phyloP scores from a whole-genome alignment of 2,113 vertebrate species.

The Cavia aperea region DNA sequence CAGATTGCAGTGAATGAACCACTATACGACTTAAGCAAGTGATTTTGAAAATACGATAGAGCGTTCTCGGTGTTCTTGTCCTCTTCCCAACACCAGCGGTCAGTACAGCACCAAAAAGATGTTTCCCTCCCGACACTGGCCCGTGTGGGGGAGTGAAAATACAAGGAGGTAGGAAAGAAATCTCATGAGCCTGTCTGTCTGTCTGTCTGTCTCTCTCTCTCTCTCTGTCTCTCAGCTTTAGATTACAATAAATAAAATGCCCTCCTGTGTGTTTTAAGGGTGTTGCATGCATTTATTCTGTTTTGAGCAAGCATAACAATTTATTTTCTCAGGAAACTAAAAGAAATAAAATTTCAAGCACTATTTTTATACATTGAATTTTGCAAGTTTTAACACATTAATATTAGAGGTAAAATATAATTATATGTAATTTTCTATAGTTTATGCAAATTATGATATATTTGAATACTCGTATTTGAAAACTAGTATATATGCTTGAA shows the following conservation, averaged over 20 bases:
- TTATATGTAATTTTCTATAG: neutral
- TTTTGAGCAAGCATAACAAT: constrained; percentile 5
- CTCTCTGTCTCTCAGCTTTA: neutral
- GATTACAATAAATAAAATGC: neutral
- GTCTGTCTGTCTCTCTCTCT: neutral
- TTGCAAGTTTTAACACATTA: neutral
- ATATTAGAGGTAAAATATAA: neutral
- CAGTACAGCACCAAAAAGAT: neutral
- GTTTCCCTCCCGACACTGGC: neutral
- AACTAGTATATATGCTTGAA: constrained; percentile 12
- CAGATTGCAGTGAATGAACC: neutral
- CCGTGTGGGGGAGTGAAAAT: neutral
- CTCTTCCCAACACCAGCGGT: neutral
- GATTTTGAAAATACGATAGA: neutral
- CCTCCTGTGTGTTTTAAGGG: neutral
- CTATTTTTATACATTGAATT: neutral
- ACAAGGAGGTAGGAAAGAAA: neutral
- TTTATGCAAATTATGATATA: neutral
- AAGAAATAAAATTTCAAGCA: neutral
- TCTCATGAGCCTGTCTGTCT: neutral
- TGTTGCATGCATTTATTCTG: neutral
- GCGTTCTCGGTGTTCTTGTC: neutral
- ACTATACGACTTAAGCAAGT: neutral
- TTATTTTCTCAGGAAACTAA: neutral
- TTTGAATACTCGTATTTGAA: constrained; percentile 5